Evolutionary conservation across 2,113 vertebrate species (phyloP).

Genomic region (Indicator indicator): DNA sequence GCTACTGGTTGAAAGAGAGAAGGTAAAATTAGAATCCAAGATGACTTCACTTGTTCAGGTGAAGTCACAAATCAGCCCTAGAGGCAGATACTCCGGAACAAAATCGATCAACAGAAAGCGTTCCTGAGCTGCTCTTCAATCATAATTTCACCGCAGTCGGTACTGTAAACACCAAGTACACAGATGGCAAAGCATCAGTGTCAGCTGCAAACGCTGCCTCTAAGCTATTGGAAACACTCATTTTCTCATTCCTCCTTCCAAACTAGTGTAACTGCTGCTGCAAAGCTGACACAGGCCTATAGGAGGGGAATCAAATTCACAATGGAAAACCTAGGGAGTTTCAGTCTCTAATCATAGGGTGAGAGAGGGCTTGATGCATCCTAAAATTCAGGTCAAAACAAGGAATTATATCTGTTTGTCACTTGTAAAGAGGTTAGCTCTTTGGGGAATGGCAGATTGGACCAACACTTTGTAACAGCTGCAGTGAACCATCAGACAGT

Average conservation of each 20-base stretch:
- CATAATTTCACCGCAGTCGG: neutral
- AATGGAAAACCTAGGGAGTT: neutral
- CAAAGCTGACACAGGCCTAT: neutral
- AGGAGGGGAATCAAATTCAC: neutral
- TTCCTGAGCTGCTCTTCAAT: neutral
- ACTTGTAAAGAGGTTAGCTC: neutral
- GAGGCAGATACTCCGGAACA: neutral
- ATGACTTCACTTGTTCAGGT: neutral
- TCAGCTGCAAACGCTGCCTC: neutral
- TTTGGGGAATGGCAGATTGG: neutral
- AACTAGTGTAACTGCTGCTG: neutral
- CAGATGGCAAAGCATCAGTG: conserved; percentile 19
- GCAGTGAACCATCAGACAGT: neutral
- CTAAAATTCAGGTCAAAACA: neutral
- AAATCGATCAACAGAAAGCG: neutral
- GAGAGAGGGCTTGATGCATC: neutral
- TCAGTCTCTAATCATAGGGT: neutral
- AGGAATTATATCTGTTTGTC: neutral
- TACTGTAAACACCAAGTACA: conserved; percentile 15
- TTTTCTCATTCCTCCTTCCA: conserved; percentile 5
- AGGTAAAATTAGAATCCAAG: conserved; percentile 30
- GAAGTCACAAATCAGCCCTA: neutral
- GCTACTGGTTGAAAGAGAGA: neutral
- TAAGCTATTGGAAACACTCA: neutral
- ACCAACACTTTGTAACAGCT: neutral